A percentile compares a stretch with the other conserved stretches of the same genome.
These are phyloP conservation scores for Pachydiplax longipennis DNA, from an alignment of 2,888 invertebrate genomes.

Conservation along the genomic window DNA sequence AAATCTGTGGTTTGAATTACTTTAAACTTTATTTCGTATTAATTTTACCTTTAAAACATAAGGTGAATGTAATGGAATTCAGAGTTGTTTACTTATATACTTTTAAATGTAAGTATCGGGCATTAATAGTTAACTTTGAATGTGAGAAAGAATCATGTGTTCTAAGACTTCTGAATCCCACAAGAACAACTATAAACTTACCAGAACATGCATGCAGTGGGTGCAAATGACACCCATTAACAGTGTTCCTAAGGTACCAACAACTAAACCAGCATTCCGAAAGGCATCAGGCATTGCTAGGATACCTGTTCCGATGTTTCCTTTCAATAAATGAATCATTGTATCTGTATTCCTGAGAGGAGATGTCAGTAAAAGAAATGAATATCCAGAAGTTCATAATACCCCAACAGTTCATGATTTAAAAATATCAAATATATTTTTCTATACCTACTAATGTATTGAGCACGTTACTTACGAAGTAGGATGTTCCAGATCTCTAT, in stretches of 20 bases:
- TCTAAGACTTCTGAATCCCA: neutral
- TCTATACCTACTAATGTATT: neutral
- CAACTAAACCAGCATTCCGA: constrained; percentile 85
- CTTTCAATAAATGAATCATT: constrained; percentile 71
- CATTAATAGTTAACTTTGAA: neutral
- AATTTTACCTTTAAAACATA: too few relatives aligned
- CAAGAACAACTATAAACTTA: constrained; percentile 54
- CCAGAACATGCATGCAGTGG: constrained; percentile 91
- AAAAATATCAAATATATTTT: neutral
- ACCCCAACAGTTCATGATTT: neutral
- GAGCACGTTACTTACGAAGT: constrained; percentile 73
- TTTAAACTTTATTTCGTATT: too few relatives aligned
- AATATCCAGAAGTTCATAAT: neutral
- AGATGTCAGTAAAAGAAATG: neutral
- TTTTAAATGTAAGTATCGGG: too few relatives aligned
- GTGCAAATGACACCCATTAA: constrained; percentile 88
- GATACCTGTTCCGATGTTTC: constrained; percentile 88
- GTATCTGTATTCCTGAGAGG: constrained; percentile 63
- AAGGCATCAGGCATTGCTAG: constrained; percentile 96
- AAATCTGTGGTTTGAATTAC: neutral
- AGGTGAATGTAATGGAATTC: too few relatives aligned
- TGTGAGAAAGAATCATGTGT: neutral
- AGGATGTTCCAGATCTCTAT: constrained; percentile 77
- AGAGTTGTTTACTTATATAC: too few relatives aligned
- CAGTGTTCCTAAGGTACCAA: constrained; percentile 82